Evolutionary conservation across 1,140 invertebrate species (phyloP), one percentile per base, ranked within the genome.

Genomic region (Nymphalis io): DNA sequence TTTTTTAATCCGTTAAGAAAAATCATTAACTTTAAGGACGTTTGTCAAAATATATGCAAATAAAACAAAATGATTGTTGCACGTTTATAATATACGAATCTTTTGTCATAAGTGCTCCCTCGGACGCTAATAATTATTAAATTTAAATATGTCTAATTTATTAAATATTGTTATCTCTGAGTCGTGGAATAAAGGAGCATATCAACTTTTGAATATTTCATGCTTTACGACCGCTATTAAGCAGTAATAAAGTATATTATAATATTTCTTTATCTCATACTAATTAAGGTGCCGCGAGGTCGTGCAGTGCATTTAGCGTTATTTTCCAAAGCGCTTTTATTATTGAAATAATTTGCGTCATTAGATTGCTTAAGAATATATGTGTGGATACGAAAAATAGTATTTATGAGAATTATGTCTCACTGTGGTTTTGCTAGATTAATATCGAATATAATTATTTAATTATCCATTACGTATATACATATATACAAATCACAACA

Each of bases 271-370:
- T 70, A 76, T 77, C 69, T 75, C 48, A 66, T 68, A 71, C 69
- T 82, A 78, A 78, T 80, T 68, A 74, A 65, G 68, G 44, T 42
- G 77, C 72, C 72, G 53, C 73, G 78, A 76, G 74, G 73, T 63
- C 68, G 65, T 65, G 48, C 60, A 27, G 38, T 64, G 46, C 63
- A 61, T 68, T 73, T 68, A 68, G 53, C 61, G 74, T 78, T 63
- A 79, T 80, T 83, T 75, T 78, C 74, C 68, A 81, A 59, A 70
- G 60, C 67, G 72, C 64, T 38, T 71, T 80, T 77, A 79, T 79
- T 82, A 80, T 70, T 64, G 72, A 78, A 78, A 80, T 80, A 77
- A 72, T 65, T 72, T 48, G 68, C 74, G 65, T 79, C 79, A 80
- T 82, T 79, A 73, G 67, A 65, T 64, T 39, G 46, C n/a, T 53